Conservation (phyloP, 2,797 vertebrate genomes). For the Passerculus sandwichensis region DNA sequence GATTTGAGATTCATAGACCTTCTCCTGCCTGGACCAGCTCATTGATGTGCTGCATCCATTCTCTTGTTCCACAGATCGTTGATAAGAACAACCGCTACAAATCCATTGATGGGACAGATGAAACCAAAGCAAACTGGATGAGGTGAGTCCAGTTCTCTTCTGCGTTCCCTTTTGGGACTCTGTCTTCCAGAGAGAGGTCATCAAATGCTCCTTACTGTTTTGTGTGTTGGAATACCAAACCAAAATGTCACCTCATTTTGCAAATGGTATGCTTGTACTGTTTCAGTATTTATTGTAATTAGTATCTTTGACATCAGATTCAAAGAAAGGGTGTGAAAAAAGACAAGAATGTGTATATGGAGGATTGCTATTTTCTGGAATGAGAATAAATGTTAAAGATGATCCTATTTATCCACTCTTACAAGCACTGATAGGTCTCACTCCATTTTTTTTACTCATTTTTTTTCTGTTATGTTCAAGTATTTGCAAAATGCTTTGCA, state of each 20-base stretch:
- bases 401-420: neutral
- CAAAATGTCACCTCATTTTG: neutral
- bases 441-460: neutral
- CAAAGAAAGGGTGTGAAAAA: neutral
- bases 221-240: neutral
- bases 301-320: neutral
- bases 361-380: neutral
- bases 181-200: neutral
- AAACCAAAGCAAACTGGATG: constrained; percentile 97
- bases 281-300: neutral
- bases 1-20: neutral
- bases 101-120: constrained; percentile 92
- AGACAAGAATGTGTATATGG: neutral
- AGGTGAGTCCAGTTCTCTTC: constrained; percentile 81
- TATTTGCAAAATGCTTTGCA: constrained; percentile 1
- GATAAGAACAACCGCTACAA: constrained; percentile 88
- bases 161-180: neutral
- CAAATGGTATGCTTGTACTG: neutral
- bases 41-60: neutral
- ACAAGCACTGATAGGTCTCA: neutral
- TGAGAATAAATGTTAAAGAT: neutral
- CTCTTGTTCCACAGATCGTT: constrained; percentile 80
- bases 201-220: neutral
- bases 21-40: neutral
- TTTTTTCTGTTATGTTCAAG: neutral